These are phyloP conservation scores for Hippocampus barbouri DNA, from an alignment of 2,113 vertebrate genomes.

Conservation along the genomic window DNA sequence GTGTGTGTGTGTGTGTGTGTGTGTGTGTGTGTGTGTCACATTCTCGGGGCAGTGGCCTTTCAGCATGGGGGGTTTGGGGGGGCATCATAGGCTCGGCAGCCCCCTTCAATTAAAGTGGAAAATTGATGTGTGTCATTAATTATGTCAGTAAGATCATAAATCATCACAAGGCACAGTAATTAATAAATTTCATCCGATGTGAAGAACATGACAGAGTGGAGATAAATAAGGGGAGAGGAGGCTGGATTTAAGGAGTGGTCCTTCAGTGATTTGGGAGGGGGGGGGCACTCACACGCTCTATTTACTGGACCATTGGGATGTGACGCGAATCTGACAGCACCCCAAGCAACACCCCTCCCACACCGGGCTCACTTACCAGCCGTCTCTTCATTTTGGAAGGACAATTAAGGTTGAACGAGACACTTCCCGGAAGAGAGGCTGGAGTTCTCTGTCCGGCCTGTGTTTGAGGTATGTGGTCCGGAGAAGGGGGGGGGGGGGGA, in stretches of 20 bases:
- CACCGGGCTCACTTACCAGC: slow-evolving; percentile 65
- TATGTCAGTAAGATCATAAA: slow-evolving; percentile 95
- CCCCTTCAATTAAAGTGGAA: slow-evolving; percentile 89
- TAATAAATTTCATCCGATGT: slow-evolving; percentile 91
- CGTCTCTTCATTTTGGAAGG: slow-evolving; percentile 59
- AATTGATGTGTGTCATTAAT: slow-evolving; percentile 98
- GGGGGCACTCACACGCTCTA: slow-evolving; percentile 72
- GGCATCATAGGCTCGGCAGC: slow-evolving; percentile 66
- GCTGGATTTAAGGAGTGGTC: slow-evolving; percentile 64
- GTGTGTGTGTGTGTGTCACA: slow-evolving; percentile 14
- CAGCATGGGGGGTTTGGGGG: slow-evolving; percentile 42
- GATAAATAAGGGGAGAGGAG: slow-evolving; percentile 76
- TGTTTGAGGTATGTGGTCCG: slow-evolving; percentile 62
- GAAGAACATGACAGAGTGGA: slow-evolving; percentile 86
- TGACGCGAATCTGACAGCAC: slow-evolving; percentile 71
- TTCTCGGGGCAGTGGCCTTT: slow-evolving; percentile 67
- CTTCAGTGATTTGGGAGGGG: slow-evolving; percentile 55
- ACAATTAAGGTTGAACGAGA: slow-evolving; percentile 67
- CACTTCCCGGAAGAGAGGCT: slow-evolving; percentile 68
- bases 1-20: neutral
- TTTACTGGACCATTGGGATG: slow-evolving; percentile 72
- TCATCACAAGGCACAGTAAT: slow-evolving; percentile 88
- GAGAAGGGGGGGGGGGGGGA: too few relatives aligned
- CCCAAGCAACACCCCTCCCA: slow-evolving; percentile 55
- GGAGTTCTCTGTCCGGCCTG: slow-evolving; percentile 57